Evolutionary conservation across 1,140 invertebrate genomes (phyloP).

Genomic region (Eurosta solidaginis): DNA sequence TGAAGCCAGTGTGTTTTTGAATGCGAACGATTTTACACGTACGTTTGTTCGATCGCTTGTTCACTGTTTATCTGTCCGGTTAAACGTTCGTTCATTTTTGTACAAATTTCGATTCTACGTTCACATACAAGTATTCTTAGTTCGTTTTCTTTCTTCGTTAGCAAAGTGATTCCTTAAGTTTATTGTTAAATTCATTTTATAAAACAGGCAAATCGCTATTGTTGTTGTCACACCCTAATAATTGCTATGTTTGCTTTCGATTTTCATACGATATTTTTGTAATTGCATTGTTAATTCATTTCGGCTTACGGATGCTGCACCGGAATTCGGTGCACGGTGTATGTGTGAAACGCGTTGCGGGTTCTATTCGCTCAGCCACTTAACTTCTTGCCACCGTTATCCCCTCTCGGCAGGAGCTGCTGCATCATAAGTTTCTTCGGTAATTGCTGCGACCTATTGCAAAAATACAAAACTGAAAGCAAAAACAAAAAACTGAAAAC

Average conservation of each 20-base stretch:
- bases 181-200: not conserved
- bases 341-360: not conserved
- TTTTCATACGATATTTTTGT: too few species aligned
- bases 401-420: not conserved
- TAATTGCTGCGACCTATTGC: constrained; percentile 12
- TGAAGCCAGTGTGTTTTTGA: constrained; percentile 34
- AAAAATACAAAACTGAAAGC: not conserved
- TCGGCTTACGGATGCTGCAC: not conserved
- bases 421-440: not conserved
- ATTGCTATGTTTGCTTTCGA: not conserved
- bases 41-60: not conserved
- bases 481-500: constrained; percentile 4
- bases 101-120: not conserved
- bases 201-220: not conserved
- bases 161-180: constrained; percentile 18
- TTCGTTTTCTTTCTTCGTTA: not conserved
- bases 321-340: not conserved
- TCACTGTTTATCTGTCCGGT: constrained; percentile 4
- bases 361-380: not conserved
- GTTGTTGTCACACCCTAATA: not conserved
- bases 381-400: not conserved
- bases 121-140: too few species aligned
- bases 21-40: constrained; percentile 32
- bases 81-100: constrained; percentile 9
- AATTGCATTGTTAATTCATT: not conserved